Base-by-base conservation (phyloP, 2,888 invertebrate genomes). In the Drosophila parthenogenetica region DNA sequence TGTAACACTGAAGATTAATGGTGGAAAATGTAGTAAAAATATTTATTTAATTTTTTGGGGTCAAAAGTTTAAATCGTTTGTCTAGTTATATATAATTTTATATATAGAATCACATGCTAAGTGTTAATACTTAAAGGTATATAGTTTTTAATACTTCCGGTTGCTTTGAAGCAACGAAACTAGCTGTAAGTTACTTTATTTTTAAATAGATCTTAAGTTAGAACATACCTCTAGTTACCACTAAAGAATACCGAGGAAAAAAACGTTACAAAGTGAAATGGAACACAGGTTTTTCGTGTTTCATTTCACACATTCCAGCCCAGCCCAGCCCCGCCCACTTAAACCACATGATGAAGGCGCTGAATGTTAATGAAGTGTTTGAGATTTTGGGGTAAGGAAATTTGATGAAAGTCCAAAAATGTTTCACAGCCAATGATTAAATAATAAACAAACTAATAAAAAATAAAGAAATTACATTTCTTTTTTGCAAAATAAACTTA, bases 221-320 rank as follows among this genome's bases (percentile, higher is more conserved):
- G 55, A 85, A 85, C 86, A 72, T 85, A 87, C 86, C 88, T 86
- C 71, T 69, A 78, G 68, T 73, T 74, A 78, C 58, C 79, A 61
- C 53, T 72, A 65, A 59, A 39, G 22, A 14, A 19, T 40, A 61
- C 25, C 43, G 29, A 13, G 35, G 35, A 1, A 45, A 48, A 46
- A 8, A 32, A 43, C 17, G 45, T 32, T 43, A 40, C 39, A 61
- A 46, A 45, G 14, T 25, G 51, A 50, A 72, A 37, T 58, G 25
- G 8, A 17, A 61, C 45, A 48, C 50, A n/a, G 29, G 19, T 53
- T 10, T 17, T 32, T 42, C 13, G 32, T 51, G 65, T 71, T 71
- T 29, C 60, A 71, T 55, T 73, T 51, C 74, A 50, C 49, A 7
- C 45, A 35, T 74, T 58, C 62, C 72, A 49, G 17, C 11, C 48